Base-by-base conservation (phyloP, 1,140 invertebrate genomes). In the Lepidurus packardi region DNA sequence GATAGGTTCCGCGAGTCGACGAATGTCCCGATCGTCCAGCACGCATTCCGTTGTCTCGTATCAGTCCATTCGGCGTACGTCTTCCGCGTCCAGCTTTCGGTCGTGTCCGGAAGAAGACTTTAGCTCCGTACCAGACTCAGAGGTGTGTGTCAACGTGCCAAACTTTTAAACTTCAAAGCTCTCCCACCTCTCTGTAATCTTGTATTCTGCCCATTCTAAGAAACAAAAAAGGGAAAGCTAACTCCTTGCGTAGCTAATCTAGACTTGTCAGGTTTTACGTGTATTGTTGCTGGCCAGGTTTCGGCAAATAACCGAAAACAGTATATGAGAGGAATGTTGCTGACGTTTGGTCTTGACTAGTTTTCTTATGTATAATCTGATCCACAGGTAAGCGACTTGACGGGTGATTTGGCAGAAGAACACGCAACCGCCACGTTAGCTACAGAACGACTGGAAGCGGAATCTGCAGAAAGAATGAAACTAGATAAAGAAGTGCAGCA, bases 401-500 rank as follows among this genome's bases (percentile, higher is more conserved):
- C 92, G 47, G 93, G 93, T 44, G 96, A 98, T 84, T 87, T 96
- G 78, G 91, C 93, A 4, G 95, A 97, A 83, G 95, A 98, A 84
- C 92, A 96, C 81, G 92, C 93, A 9, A 93, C 94, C 0, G 92
- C 94, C 7, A 93, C 92, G 9, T 87, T 96, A 78, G 93, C 95
- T 0, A 90, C 93, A 0, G 95, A 98, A 83, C 89, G 95, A 24
- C 89, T 97, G 43, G 94, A 97, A 83, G 91, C 92, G 1, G 95
- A 98, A 81, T 85, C 86, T 53, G 82, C 85, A 5, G 86, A 87
- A 77, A 85, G 86, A 77, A 84, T 87, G 83, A 83, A 85, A 44
- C 53, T 81, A 10, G 94, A 96, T 83, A 91, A 93, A 81, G 94
- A 97, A 83, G 88, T 95, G 9, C 89, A 91, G 74, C 93, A 95